A percentile compares a stretch with the other conserved stretches of the same genome.
These are phyloP conservation scores for Halcyon malimbica DNA, from an alignment of 2,113 vertebrate genomes.

Conservation along the genomic window DNA sequence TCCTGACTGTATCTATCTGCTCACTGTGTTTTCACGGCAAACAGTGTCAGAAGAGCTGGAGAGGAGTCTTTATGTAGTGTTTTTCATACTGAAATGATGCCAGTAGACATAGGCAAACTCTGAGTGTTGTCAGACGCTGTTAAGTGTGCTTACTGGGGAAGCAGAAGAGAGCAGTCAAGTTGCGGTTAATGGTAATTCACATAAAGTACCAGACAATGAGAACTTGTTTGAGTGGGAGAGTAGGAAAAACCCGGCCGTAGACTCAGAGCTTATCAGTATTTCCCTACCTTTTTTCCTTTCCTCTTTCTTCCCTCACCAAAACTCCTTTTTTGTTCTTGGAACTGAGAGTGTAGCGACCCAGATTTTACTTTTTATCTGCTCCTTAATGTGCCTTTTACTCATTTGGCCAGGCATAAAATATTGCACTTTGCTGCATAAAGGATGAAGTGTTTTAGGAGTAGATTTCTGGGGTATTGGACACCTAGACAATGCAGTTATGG, in stretches of 20 bases:
- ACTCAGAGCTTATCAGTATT: neutral
- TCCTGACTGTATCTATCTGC: neutral
- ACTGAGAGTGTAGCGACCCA: neutral
- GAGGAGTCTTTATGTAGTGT: neutral
- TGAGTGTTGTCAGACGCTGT: neutral
- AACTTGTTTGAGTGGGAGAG: neutral
- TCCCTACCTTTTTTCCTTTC: neutral
- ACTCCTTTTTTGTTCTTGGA: neutral
- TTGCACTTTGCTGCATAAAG: neutral
- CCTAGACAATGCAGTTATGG: neutral
- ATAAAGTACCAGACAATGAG: neutral
- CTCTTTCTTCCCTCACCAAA: neutral
- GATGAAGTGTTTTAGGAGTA: neutral
- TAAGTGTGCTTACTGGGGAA: neutral
- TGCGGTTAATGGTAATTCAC: neutral
- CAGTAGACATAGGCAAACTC: neutral
- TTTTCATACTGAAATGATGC: neutral
- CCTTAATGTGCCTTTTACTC: neutral
- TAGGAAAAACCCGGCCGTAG: neutral
- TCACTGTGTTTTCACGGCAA: neutral
- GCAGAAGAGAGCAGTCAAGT: neutral
- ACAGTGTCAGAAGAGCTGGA: neutral
- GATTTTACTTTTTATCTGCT: neutral
- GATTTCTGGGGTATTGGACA: neutral
- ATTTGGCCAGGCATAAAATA: neutral